These are phyloP conservation scores for Thera britannica DNA, from an alignment of 2,888 invertebrate species.

Conservation along the genomic window DNA sequence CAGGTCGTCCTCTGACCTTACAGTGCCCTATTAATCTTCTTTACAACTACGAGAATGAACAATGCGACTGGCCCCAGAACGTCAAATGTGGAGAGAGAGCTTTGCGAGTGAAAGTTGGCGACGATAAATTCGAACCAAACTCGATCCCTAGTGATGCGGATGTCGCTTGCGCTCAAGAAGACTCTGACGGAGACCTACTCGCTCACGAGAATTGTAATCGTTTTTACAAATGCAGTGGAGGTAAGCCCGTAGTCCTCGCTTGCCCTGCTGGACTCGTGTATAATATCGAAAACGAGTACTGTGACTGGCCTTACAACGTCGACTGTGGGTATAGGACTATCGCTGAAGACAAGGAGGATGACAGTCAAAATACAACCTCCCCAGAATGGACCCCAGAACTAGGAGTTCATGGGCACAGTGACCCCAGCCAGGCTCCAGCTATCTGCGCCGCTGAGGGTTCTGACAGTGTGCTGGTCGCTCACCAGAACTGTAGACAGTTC, in stretches of 20 bases:
- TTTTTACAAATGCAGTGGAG: conserved; percentile 38
- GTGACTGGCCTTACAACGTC: conserved; percentile 40
- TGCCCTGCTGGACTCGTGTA: conserved; percentile 37
- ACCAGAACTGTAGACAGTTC: conserved; percentile 51
- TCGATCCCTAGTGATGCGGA: conserved; percentile 22
- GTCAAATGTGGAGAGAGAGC: conserved; percentile 36
- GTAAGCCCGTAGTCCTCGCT: conserved; percentile 22
- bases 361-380: conserved; percentile 1
- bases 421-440: conserved; percentile 35
- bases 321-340: conserved; percentile 31
- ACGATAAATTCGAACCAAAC: not conserved
- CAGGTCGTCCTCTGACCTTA: conserved; percentile 19
- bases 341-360: conserved; percentile 4
- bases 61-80: conserved; percentile 40
- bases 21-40: conserved; percentile 31
- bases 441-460: conserved; percentile 35
- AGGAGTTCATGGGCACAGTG: conserved; percentile 19
- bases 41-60: conserved; percentile 25
- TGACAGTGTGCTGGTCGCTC: conserved; percentile 45
- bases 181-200: conserved; percentile 32
- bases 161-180: conserved; percentile 19
- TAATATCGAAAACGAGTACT: conserved; percentile 23
- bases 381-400: conserved; percentile 10
- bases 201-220: conserved; percentile 42
- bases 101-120: conserved; percentile 1